Conservation (phyloP, 2,888 invertebrate species). For the Tenthredo amoena region DNA sequence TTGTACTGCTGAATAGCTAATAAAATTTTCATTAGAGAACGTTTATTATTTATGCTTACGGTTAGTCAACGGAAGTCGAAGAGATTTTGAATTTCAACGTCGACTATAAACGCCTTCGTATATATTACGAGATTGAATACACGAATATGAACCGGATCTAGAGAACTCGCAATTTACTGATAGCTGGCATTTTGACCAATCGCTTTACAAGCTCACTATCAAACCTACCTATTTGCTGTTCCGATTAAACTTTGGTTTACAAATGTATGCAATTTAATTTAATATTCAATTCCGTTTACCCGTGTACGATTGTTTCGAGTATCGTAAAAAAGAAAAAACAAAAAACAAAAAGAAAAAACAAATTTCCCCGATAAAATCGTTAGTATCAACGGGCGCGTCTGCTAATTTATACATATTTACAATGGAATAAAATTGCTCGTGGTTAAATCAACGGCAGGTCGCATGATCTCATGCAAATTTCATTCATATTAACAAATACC, state of each 20-base stretch:
- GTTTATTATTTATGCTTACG: not conserved
- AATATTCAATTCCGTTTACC: not conserved
- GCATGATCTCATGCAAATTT: not conserved
- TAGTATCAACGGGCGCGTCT: not conserved
- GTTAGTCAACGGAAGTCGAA: constrained; percentile 16
- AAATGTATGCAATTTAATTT: not conserved
- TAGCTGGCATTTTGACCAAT: not conserved
- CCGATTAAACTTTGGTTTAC: constrained; percentile 8
- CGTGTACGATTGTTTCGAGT: not conserved
- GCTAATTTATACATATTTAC: constrained; percentile 1
- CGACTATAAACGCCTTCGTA: not conserved
- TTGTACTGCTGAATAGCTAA: constrained; percentile 21
- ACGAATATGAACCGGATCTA: not conserved
- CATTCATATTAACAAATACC: not conserved
- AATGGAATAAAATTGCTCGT: not conserved
- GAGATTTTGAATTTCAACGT: not conserved
- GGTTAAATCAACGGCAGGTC: constrained; percentile 8
- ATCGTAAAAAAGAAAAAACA: not conserved
- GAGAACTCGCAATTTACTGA: not conserved
- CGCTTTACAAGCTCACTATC: not conserved
- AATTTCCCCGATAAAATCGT: not conserved
- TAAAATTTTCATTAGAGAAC: constrained; percentile 17
- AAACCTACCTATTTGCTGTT: not conserved
- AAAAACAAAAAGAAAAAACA: not conserved
- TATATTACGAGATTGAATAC: not conserved